These are phyloP conservation scores for Dyspetes luteomarginatus DNA, from an alignment of 2,888 invertebrate genomes.

Conservation along the genomic window DNA sequence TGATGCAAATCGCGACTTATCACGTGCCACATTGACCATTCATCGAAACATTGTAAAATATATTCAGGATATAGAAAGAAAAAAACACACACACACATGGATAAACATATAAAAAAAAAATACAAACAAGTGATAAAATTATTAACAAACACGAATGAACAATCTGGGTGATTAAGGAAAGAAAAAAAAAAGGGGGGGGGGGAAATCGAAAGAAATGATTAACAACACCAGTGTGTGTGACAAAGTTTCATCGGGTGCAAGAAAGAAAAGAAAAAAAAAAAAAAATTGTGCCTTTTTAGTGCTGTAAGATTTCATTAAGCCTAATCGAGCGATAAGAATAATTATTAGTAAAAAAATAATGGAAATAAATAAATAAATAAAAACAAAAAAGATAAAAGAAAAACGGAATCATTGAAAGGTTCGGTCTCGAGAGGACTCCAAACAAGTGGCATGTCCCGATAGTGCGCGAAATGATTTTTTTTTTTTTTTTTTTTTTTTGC, in stretches of 20 bases:
- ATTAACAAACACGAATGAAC: conserved; percentile 45
- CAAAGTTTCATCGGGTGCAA: conserved; percentile 79
- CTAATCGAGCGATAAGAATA: conserved; percentile 77
- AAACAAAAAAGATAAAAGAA: conserved; percentile 20
- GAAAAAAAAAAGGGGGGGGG: conserved; percentile 6
- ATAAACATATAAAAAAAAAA: conserved; percentile 7
- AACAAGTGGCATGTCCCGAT: conserved; percentile 31
- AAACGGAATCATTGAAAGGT: conserved; percentile 61
- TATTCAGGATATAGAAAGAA: conserved; percentile 54
- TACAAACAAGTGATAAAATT: background rate
- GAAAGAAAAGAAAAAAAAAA: conserved; percentile 65
- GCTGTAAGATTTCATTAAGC: conserved; percentile 81
- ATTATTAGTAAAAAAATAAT: conserved; percentile 65
- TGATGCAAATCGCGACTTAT: conserved; percentile 62
- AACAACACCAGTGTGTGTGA: conserved; percentile 66
- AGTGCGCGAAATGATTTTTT: conserved; percentile 28
- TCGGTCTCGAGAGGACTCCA: conserved; percentile 70
- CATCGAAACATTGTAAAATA: conserved; percentile 68
- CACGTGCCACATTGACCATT: conserved; percentile 62
- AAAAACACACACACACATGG: conserved; percentile 37
- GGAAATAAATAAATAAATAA: conserved; percentile 45
- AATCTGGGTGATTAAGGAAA: conserved; percentile 27
- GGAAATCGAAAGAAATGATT: conserved; percentile 49
- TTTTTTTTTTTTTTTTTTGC: conserved; percentile 15
- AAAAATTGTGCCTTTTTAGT: conserved; percentile 83